Evolutionary conservation across 2,888 invertebrate species (phyloP).

Genomic region (Spodoptera picta): DNA sequence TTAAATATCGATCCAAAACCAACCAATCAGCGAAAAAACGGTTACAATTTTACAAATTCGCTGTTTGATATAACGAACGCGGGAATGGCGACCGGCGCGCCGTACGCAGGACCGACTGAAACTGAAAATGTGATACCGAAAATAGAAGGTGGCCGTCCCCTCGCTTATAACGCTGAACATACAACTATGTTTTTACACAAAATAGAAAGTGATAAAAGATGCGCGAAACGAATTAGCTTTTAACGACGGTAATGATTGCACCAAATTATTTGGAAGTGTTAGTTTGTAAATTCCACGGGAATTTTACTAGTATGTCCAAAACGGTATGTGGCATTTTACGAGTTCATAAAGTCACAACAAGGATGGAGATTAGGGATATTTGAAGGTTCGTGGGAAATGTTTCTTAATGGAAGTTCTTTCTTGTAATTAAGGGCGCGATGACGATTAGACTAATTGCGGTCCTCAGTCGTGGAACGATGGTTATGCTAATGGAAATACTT

Average conservation of each 20-base stretch:
- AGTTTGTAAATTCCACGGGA: conserved; percentile 8
- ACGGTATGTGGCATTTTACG: conserved; percentile 29
- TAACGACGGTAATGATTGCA: conserved; percentile 9
- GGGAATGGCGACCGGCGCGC: conserved; percentile 76
- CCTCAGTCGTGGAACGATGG: conserved; percentile 20
- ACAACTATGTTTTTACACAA: conserved; percentile 64
- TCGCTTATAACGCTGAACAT: conserved; percentile 60
- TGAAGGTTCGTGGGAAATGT: conserved; percentile 23
- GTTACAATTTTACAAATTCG: conserved; percentile 51
- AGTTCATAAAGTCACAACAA: conserved; percentile 33
- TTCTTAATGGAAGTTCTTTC: conserved; percentile 30
- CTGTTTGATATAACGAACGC: conserved; percentile 56
- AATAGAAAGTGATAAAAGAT: conserved; percentile 69
- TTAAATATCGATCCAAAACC: conserved; percentile 49
- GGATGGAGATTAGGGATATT: conserved; percentile 35
- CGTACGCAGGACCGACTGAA: conserved; percentile 76
- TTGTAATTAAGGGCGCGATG: conserved; percentile 36
- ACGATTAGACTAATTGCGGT: conserved; percentile 17
- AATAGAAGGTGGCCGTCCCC: conserved; percentile 82
- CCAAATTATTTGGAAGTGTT: neutral
- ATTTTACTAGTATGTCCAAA: conserved; percentile 15
- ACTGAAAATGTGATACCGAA: conserved; percentile 85
- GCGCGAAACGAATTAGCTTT: conserved; percentile 35
- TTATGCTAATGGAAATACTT: conserved; percentile 17
- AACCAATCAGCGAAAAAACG: conserved; percentile 48